phyloP scores from a whole-genome alignment of 2,113 vertebrate species.

The Burhinus oedicnemus region DNA sequence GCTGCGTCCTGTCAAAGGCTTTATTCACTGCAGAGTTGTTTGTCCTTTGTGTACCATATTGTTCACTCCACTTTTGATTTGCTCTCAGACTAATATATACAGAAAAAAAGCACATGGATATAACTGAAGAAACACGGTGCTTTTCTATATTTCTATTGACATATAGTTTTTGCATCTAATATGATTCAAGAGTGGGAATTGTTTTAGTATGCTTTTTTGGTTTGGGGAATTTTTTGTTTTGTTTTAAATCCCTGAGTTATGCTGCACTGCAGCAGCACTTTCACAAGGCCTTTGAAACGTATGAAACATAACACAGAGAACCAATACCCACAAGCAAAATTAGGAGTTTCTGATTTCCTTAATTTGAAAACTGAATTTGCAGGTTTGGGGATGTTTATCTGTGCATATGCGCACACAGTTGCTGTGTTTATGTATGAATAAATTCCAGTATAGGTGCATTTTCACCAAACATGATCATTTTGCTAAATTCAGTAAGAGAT shows the following conservation, averaged over 20 bases:
- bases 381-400: not conserved
- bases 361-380: slow-evolving; percentile 13
- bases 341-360: slow-evolving; percentile 38
- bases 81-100: slow-evolving; percentile 13
- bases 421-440: slow-evolving; percentile 64
- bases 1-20: slow-evolving; percentile 26
- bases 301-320: not conserved
- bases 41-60: not conserved
- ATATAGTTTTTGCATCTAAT: not conserved
- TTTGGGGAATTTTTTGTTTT: not conserved
- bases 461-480: slow-evolving; percentile 41
- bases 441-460: slow-evolving; percentile 45
- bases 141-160: slow-evolving; percentile 45
- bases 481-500: slow-evolving; percentile 52
- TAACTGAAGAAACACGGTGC: slow-evolving; percentile 10
- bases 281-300: slow-evolving; percentile 16
- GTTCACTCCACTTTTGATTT: slow-evolving; percentile 57
- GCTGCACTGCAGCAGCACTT: slow-evolving; percentile 45
- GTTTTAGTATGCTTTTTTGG: not conserved
- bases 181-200: not conserved
- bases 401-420: not conserved
- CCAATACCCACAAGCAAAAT: slow-evolving; percentile 19
- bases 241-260: not conserved
- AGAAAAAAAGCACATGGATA: not conserved
- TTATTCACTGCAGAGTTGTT: not conserved